phyloP scores from a whole-genome alignment of 2,797 vertebrate genomes.

The Melanotaenia pygmaea region DNA sequence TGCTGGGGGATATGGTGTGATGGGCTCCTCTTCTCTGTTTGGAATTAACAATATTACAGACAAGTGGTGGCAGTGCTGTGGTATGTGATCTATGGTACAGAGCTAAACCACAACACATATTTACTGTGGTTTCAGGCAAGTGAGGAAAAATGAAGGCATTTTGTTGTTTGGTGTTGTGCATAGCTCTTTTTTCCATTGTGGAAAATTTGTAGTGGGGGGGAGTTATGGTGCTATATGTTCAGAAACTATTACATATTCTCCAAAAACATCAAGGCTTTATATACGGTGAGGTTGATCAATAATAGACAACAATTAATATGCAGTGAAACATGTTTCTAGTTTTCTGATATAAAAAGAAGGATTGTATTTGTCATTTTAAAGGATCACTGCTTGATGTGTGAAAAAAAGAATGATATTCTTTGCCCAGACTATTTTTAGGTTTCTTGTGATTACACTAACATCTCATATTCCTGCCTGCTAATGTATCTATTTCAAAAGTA shows the following conservation, averaged over 20 bases:
- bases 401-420: neutral
- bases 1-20: slow-evolving; percentile 35
- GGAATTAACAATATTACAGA: slow-evolving; percentile 43
- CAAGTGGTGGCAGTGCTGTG: slow-evolving; percentile 40
- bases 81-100: slow-evolving; percentile 24
- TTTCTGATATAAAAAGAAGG: neutral
- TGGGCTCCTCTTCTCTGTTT: slow-evolving; percentile 45
- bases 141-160: slow-evolving; percentile 11
- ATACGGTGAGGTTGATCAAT: slow-evolving; percentile 17
- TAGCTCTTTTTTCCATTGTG: slow-evolving; percentile 13
- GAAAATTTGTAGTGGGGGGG: slow-evolving; percentile 14
- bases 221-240: slow-evolving; percentile 9
- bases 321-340: slow-evolving; percentile 4
- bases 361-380: neutral
- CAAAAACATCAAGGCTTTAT: slow-evolving; percentile 6
- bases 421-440: slow-evolving; percentile 11
- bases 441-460: slow-evolving; percentile 1
- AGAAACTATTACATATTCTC: slow-evolving; percentile 36
- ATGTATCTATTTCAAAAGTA: slow-evolving; percentile 41
- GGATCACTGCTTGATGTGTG: neutral
- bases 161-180: neutral
- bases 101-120: slow-evolving; percentile 37
- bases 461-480: slow-evolving; percentile 2
- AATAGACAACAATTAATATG: slow-evolving; percentile 24
- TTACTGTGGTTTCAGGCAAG: slow-evolving; percentile 39